Evolutionary conservation across 2,888 invertebrate genomes (phyloP).

Genomic region (Caenorhabditis doughertyi): DNA sequence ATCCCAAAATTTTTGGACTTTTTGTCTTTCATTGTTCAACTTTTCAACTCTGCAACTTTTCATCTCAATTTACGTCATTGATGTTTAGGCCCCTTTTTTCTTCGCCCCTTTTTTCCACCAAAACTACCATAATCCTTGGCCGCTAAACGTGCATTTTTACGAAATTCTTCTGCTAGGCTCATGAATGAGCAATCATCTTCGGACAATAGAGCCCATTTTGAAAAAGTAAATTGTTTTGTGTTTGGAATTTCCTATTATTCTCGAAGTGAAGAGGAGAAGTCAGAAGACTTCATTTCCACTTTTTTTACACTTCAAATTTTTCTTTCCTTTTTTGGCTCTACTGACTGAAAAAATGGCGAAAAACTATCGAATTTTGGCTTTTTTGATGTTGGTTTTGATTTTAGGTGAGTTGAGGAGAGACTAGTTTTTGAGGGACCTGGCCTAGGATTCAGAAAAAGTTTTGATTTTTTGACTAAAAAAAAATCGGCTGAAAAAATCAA

Average conservation of each 20-base stretch:
- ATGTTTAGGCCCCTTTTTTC: not conserved
- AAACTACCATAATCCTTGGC: not conserved
- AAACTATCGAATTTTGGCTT: constrained; percentile 17
- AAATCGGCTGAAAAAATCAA: no score
- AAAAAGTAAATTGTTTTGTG: constrained; percentile 5
- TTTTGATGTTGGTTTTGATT: constrained; percentile 15
- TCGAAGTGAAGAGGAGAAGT: constrained; percentile 13
- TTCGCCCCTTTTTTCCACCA: not conserved
- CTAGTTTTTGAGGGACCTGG: no score
- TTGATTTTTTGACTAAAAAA: no score
- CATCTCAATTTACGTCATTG: not conserved
- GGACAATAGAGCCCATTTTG: constrained; percentile 16
- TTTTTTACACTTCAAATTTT: no score
- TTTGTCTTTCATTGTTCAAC: no score
- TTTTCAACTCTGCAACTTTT: no score
- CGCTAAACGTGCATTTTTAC: constrained; percentile 19
- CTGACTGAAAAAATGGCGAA: constrained; percentile 1
- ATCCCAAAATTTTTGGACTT: no score
- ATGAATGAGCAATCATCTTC: constrained; percentile 32
- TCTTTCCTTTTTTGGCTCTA: not conserved
- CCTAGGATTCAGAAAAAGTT: no score
- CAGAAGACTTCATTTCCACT: constrained; percentile 6
- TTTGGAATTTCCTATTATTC: no score
- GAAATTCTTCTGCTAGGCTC: constrained; percentile 7
- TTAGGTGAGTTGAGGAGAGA: constrained; percentile 14